phyloP scores from a whole-genome alignment of 2,797 vertebrate species.

The Pteronotus mesoamericanus region DNA sequence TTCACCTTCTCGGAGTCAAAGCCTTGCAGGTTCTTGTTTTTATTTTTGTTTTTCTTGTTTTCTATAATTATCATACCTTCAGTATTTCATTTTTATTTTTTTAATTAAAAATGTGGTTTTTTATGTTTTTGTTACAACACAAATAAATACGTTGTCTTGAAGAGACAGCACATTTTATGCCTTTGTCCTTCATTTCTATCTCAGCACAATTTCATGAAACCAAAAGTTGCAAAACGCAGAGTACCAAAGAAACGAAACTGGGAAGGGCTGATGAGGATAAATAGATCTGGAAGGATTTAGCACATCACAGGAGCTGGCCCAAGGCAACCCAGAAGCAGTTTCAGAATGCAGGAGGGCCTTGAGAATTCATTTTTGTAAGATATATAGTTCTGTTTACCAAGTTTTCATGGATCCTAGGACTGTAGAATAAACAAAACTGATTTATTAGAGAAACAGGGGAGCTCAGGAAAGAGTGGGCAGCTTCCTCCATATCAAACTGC shows the following conservation, averaged over 20 bases:
- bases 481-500: neutral
- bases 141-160: neutral
- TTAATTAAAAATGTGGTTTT: neutral
- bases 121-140: neutral
- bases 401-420: neutral
- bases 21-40: neutral
- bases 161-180: neutral
- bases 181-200: neutral
- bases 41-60: neutral
- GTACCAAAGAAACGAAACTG: neutral
- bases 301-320: neutral
- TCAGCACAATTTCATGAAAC: constrained; percentile 2
- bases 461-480: neutral
- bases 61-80: neutral
- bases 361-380: neutral
- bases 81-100: neutral
- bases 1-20: neutral
- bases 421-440: constrained; percentile 7
- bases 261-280: neutral
- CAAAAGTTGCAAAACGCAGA: neutral
- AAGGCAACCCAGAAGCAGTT: neutral
- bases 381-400: neutral
- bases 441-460: neutral
- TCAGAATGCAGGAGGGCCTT: neutral
- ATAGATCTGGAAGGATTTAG: neutral